These are phyloP conservation scores for Odontocerum albicorne DNA, from an alignment of 2,888 invertebrate genomes.

Conservation along the genomic window DNA sequence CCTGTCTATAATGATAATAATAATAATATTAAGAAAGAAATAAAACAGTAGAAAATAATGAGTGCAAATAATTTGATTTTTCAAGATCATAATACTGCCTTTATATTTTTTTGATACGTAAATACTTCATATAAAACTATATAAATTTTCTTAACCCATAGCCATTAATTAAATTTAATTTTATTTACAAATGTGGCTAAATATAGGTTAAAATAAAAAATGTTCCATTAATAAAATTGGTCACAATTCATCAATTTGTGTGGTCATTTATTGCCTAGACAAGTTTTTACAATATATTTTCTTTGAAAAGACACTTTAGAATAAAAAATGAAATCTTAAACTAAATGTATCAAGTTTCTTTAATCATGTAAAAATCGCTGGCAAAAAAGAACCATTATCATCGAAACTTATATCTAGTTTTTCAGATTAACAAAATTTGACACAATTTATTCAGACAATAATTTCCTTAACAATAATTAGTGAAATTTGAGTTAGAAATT, in stretches of 20 bases:
- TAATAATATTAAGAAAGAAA: not conserved
- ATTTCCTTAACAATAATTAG: slow-evolving; percentile 33
- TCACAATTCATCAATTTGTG: no score
- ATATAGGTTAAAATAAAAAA: slow-evolving; percentile 27
- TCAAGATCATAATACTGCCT: no score
- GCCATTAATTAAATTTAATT: slow-evolving; percentile 13
- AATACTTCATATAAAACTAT: slow-evolving; percentile 10
- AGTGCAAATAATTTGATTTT: not conserved
- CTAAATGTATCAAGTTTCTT: no score
- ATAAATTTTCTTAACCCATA: slow-evolving; percentile 15
- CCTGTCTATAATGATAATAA: no score
- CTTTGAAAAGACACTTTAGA: no score
- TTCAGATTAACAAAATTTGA: slow-evolving; percentile 32
- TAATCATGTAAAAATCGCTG: no score
- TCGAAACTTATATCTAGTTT: no score
- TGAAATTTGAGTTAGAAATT: slow-evolving; percentile 21
- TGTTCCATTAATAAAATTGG: no score
- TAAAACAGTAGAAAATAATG: not conserved
- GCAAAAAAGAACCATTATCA: no score
- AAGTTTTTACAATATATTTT: no score
- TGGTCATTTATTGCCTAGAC: no score
- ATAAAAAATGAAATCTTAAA: no score
- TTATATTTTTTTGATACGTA: not conserved
- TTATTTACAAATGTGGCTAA: slow-evolving; percentile 17
- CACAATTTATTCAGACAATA: slow-evolving; percentile 20